phyloP scores from a whole-genome alignment of 2,797 vertebrate species.

The Limnodromus scolopaceus region DNA sequence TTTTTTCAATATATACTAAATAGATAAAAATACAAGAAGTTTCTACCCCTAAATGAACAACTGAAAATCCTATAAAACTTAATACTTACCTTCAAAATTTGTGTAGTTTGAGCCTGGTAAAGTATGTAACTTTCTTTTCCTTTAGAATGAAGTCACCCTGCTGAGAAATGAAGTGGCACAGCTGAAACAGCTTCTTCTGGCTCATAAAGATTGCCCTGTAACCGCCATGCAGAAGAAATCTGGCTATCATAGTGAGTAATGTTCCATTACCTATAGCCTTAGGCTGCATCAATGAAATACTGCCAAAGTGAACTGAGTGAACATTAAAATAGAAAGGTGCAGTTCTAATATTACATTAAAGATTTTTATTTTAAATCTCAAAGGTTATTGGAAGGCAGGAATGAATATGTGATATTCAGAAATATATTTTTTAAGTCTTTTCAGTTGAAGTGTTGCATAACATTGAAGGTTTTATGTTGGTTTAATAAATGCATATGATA shows the following conservation, averaged over 20 bases:
- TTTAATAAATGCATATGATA: slow-evolving; percentile 26
- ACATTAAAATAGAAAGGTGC: slow-evolving; percentile 63
- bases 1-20: not conserved
- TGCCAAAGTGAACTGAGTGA: slow-evolving; percentile 78
- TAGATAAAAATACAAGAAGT: too few relatives aligned
- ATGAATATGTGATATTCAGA: slow-evolving; percentile 4
- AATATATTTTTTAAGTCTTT: not conserved
- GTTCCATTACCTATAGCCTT: slow-evolving; percentile 88
- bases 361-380: not conserved
- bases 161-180: slow-evolving; percentile 99
- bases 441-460: not conserved
- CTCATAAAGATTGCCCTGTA: slow-evolving; percentile 99
- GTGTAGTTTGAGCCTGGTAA: slow-evolving; percentile 70
- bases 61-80: slow-evolving; percentile 51
- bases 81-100: slow-evolving; percentile 56
- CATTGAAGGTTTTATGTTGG: not conserved
- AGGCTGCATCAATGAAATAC: slow-evolving; percentile 81
- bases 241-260: slow-evolving; percentile 99
- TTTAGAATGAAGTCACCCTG: slow-evolving; percentile 98
- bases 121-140: slow-evolving; percentile 79
- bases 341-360: slow-evolving; percentile 66
- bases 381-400: slow-evolving; percentile 46
- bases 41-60: slow-evolving; percentile 47
- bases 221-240: slow-evolving; percentile 99
- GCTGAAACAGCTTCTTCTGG: slow-evolving; percentile 99